These are phyloP conservation scores for Rhineura floridana DNA, from an alignment of 2,113 vertebrate species.

Conservation along the genomic window DNA sequence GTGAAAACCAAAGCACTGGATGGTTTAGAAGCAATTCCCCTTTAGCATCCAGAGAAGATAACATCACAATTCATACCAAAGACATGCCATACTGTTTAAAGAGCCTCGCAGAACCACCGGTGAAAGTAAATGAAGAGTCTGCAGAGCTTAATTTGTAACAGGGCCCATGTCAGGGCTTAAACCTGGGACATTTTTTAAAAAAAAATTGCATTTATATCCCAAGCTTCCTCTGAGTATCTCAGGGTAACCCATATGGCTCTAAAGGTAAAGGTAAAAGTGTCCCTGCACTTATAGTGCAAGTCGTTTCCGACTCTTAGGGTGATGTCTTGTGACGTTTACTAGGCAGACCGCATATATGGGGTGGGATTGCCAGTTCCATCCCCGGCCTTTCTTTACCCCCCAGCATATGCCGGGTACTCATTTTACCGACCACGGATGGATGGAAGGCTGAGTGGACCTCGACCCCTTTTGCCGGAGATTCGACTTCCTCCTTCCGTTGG, in stretches of 20 bases:
- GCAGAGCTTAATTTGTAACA: not conserved
- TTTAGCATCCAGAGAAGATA: not conserved
- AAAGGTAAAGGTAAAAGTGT: too few species aligned
- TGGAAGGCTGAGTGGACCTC: too few species aligned
- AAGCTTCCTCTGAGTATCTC: not conserved
- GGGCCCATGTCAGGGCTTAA: not conserved
- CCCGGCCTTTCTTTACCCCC: too few species aligned
- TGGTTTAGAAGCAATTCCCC: slow-evolving; percentile 5
- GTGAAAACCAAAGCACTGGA: slow-evolving; percentile 26
- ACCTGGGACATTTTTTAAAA: not conserved
- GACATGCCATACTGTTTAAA: rapidly evolving
- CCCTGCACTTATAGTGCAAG: too few species aligned
- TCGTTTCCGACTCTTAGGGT: too few species aligned
- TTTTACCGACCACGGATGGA: too few species aligned
- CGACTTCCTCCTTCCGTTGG: too few species aligned
- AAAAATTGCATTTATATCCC: not conserved
- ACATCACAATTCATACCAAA: not conserved
- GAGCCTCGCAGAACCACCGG: rapidly evolving
- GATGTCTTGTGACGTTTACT: too few species aligned
- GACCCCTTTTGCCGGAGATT: too few species aligned
- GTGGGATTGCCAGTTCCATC: too few species aligned
- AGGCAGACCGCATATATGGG: too few species aligned
- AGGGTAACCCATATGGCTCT: not conserved
- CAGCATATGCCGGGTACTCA: too few species aligned
- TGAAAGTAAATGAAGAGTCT: not conserved